phyloP scores from a whole-genome alignment of 1,140 invertebrate genomes.

The Notospermus geniculatus region DNA sequence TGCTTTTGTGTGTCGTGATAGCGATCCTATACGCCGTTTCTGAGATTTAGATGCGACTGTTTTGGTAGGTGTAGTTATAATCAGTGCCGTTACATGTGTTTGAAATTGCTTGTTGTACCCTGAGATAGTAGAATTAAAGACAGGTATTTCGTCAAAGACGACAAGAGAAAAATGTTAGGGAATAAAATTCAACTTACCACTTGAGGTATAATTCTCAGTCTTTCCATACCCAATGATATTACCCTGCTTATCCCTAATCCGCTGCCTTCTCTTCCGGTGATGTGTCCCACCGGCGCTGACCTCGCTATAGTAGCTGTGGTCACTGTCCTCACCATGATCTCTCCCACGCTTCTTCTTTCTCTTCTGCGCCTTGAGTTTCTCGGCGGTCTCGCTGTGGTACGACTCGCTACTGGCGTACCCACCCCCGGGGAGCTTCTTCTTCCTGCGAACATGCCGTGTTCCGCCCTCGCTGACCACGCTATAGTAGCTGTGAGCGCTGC shows the following conservation, averaged over 20 bases:
- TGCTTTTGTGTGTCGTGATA: too few species aligned
- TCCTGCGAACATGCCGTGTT: constrained; percentile 44
- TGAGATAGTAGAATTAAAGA: too few species aligned
- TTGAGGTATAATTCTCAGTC: constrained; percentile 29
- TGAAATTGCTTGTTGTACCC: too few species aligned
- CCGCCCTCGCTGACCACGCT: constrained; percentile 50
- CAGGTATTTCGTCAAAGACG: too few species aligned
- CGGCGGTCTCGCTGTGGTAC: constrained; percentile 50
- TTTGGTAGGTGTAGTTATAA: too few species aligned
- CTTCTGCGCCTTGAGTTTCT: constrained; percentile 34
- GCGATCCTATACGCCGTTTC: too few species aligned
- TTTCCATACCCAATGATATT: constrained; percentile 49
- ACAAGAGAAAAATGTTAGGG: too few species aligned
- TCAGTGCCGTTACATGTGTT: too few species aligned
- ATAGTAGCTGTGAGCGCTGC: constrained; percentile 48
- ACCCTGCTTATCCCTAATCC: constrained; percentile 42
- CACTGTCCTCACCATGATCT: constrained; percentile 32
- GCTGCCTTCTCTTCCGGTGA: constrained; percentile 38
- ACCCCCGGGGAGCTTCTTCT: constrained; percentile 42
- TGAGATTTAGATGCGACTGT: too few species aligned
- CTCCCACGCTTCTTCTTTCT: constrained; percentile 23
- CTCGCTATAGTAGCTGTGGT: constrained; percentile 47
- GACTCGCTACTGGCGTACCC: constrained; percentile 48
- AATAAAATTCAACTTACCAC: not conserved
- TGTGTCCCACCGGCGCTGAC: constrained; percentile 50